phyloP scores from a whole-genome alignment of 2,888 invertebrate genomes.

The Spisula solida region DNA sequence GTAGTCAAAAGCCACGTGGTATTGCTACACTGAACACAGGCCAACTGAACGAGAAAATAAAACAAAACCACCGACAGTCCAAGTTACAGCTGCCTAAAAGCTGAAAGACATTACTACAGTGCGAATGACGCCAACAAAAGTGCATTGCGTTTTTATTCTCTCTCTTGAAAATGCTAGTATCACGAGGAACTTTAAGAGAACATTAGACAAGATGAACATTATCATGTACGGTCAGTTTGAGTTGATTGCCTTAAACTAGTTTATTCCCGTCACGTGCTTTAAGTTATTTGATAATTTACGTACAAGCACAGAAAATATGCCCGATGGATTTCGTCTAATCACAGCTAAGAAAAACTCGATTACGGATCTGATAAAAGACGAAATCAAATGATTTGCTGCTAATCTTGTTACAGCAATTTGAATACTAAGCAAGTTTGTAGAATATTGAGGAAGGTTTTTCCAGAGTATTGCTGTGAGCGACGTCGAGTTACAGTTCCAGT shows the following conservation, averaged over 20 bases:
- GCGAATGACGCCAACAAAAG: too few relatives aligned
- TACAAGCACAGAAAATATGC: conserved; percentile 48
- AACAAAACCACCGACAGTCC: too few relatives aligned
- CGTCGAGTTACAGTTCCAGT: neutral
- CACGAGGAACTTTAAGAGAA: too few relatives aligned
- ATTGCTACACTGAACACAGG: too few relatives aligned
- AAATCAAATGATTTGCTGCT: conserved; percentile 69
- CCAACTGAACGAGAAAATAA: too few relatives aligned
- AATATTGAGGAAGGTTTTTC: conserved; percentile 1
- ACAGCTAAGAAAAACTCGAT: conserved; percentile 67
- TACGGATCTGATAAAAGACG: conserved; percentile 58
- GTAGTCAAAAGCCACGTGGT: too few relatives aligned
- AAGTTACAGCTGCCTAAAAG: too few relatives aligned
- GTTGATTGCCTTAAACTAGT: conserved; percentile 1
- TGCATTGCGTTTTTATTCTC: too few relatives aligned
- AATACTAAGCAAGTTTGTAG: conserved; percentile 35
- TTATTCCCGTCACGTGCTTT: conserved; percentile 50
- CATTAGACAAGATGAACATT: too few relatives aligned
- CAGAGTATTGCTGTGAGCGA: neutral
- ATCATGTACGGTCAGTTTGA: conserved; percentile 5
- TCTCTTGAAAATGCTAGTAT: too few relatives aligned
- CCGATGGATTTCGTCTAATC: conserved; percentile 63
- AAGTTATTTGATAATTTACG: conserved; percentile 65
- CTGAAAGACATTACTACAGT: too few relatives aligned
- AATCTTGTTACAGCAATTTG: conserved; percentile 59